Base-by-base conservation (phyloP, 1,140 invertebrate species). In the Lutraria rhynchaena region DNA sequence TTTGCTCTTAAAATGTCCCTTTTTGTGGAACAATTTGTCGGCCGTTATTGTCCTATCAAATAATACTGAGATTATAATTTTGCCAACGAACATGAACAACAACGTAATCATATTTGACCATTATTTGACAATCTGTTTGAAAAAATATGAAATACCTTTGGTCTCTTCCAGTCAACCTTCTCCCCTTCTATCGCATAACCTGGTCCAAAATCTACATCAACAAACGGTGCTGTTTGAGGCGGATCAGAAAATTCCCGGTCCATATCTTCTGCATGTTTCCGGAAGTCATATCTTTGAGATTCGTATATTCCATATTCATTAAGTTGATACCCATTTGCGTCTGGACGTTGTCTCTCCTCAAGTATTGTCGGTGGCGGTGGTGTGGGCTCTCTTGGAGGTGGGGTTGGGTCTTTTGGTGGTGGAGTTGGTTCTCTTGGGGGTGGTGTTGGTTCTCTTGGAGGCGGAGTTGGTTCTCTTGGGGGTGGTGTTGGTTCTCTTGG, bases 161-260 rank as follows among this genome's bases (percentile, higher is more conserved):
- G 77, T 33, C 77, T 41, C 41, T 81, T 81, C 77, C 77, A 81
- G 31, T 81, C 77, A 0, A 81, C 65, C 11, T 31, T 33, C 51
- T 81, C 55, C 11, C 57, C 65, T 71, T 70, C n/a, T 17, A 81
- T 81, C 22, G 77, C 77, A n/a, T 29, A 33, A 41, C 13, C 17
- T n/a, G 67, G 37, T 27, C 55, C 41, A 51, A 81, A 81, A 24
- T 81, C 77, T 1, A 4, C 17, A 49, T 81, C 77, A 13, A 49
- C 44, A 33, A 81, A 81, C 33, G 77, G 77, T 35, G 24, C 4
- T 3, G 31, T 27, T 15, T 22, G 2, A 2, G 67, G 65, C n/a
- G 65, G 77, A 9, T 70, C 31, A 4, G 65, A 44, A 41, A 44
- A 81, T 7, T 58, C 53, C 33, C 33, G 67, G 31, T 81, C 77